Conservation (phyloP, 1,140 invertebrate genomes). For the Ganaspis sp. region DNA sequence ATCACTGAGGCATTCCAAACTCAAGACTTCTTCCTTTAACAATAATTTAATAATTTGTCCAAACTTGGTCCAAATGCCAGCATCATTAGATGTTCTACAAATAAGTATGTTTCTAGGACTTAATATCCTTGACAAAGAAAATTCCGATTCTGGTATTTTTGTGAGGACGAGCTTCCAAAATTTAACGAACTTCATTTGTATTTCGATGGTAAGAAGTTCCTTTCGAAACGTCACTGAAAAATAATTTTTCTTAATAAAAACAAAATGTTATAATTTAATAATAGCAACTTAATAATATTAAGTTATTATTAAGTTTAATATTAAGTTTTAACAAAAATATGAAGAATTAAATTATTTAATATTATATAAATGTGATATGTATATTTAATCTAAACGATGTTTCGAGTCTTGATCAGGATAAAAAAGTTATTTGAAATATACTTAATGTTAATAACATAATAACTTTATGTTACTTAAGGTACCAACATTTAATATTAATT, state of each 20-base stretch:
- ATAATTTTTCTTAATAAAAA: background rate
- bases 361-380: too few species aligned
- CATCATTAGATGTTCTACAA: constrained; percentile 60
- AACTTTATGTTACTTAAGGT: too few species aligned
- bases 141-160: constrained; percentile 51
- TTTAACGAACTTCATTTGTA: constrained; percentile 66
- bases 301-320: too few species aligned
- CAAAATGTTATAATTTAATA: too few species aligned
- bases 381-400: too few species aligned
- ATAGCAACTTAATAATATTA: too few species aligned
- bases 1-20: constrained; percentile 67
- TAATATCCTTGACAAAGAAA: constrained; percentile 64
- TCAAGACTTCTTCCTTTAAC: constrained; percentile 66
- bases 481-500: too few species aligned
- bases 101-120: constrained; percentile 73
- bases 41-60: constrained; percentile 67
- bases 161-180: constrained; percentile 65
- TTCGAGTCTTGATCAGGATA: too few species aligned
- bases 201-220: constrained; percentile 61
- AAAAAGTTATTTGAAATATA: too few species aligned
- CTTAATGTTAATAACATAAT: too few species aligned
- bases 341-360: too few species aligned
- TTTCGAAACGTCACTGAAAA: constrained; percentile 63
- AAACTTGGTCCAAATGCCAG: constrained; percentile 58
- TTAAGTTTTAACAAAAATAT: too few species aligned